phyloP scores from a whole-genome alignment of 1,140 invertebrate species.

The Maniola jurtina region DNA sequence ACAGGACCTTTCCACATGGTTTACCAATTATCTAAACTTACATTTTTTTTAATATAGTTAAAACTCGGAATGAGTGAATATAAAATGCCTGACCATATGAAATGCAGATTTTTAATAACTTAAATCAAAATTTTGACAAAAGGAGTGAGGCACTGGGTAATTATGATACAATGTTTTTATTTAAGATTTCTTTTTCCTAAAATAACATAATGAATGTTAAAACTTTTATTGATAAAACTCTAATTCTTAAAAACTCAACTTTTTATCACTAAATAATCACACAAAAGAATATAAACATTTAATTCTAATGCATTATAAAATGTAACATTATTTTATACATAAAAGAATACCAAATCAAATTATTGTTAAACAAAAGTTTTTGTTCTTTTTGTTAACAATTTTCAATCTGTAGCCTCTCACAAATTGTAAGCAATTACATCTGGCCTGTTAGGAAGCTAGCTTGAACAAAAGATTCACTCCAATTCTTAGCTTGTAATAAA shows the following conservation, averaged over 20 bases:
- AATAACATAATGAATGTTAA: neutral
- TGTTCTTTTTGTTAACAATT: neutral
- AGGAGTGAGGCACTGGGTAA: neutral
- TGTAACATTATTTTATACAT: neutral
- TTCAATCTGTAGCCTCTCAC: neutral
- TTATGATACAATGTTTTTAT: neutral
- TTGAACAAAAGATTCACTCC: neutral
- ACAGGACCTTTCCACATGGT: no score
- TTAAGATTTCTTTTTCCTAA: neutral
- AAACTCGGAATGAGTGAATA: no score
- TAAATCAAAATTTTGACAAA: neutral
- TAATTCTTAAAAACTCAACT: conserved; percentile 6
- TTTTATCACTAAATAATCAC: conserved; percentile 6
- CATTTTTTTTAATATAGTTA: no score
- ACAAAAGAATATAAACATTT: neutral
- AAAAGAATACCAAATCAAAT: neutral
- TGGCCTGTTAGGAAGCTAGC: neutral
- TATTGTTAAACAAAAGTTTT: neutral
- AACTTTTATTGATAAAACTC: neutral
- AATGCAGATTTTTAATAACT: neutral
- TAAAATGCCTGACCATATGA: neutral
- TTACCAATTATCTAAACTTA: no score
- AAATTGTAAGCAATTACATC: no score
- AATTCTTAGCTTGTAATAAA: no score
- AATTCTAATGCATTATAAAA: neutral